A percentile compares a stretch with the other conserved stretches of the same genome.
Conservation (phyloP, 2,797 vertebrate species). For the Petrocephalus sullivani region DNA sequence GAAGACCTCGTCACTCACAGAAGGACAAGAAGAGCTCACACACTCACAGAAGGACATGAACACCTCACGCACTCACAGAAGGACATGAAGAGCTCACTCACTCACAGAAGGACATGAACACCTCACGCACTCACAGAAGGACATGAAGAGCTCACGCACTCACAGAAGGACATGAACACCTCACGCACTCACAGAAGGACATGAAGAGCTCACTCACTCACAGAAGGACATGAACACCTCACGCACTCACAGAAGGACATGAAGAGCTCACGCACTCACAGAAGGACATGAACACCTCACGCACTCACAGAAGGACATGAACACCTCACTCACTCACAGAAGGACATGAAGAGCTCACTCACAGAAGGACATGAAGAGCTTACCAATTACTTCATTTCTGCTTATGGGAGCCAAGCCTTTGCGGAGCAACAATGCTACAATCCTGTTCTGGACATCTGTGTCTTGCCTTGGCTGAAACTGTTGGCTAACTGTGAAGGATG, state of each 20-base stretch:
- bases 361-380: slow-evolving; percentile 18
- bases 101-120: too few relatives aligned
- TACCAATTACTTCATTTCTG: slow-evolving; percentile 52
- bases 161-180: too few relatives aligned
- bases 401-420: slow-evolving; percentile 51
- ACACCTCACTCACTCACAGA: background rate
- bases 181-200: background rate
- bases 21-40: background rate
- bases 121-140: too few relatives aligned
- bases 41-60: background rate
- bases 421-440: slow-evolving; percentile 56
- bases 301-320: background rate
- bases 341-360: too few relatives aligned
- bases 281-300: too few relatives aligned
- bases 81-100: background rate
- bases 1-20: background rate
- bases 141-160: too few relatives aligned
- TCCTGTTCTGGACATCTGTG: slow-evolving; percentile 54
- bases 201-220: too few relatives aligned
- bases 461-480: slow-evolving; percentile 49
- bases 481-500: slow-evolving; percentile 47
- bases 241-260: too few relatives aligned
- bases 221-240: too few relatives aligned
- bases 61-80: too few relatives aligned
- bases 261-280: too few relatives aligned